Conservation (phyloP, 2,888 invertebrate genomes). For the Erebia palarica region DNA sequence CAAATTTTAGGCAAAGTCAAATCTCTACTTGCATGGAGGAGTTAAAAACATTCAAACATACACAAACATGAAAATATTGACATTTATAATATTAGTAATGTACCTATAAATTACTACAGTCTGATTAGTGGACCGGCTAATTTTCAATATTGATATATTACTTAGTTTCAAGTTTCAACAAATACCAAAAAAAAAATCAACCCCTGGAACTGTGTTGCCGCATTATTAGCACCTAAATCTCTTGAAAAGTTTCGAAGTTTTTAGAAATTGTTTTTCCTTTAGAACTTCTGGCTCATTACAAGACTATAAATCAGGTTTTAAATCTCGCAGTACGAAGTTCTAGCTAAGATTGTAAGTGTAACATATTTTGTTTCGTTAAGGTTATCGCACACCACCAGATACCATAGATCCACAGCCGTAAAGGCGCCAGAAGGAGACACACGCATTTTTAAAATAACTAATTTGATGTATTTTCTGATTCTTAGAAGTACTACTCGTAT, state of each 20-base stretch:
- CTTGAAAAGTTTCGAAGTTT: constrained; percentile 26
- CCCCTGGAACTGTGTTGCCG: not conserved
- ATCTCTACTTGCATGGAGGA: too few species aligned
- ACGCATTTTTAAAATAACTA: too few species aligned
- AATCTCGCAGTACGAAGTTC: constrained; percentile 36
- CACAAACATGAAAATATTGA: too few species aligned
- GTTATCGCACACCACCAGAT: not conserved
- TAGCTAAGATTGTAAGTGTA: constrained; percentile 26
- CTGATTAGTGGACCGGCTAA: too few species aligned
- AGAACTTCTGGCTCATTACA: constrained; percentile 40
- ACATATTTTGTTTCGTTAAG: constrained; percentile 24
- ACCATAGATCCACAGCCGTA: not conserved
- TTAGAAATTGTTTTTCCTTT: constrained; percentile 29
- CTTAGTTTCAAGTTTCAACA: too few species aligned
- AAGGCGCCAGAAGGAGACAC: not conserved
- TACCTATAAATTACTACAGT: too few species aligned
- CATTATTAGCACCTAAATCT: constrained; percentile 34
- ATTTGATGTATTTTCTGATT: too few species aligned
- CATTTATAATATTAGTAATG: too few species aligned
- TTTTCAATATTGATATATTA: not conserved
- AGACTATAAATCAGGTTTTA: constrained; percentile 43
- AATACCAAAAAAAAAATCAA: not conserved
- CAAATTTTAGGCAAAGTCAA: too few species aligned
- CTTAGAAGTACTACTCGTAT: too few species aligned
- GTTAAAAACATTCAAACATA: too few species aligned